phyloP scores from a whole-genome alignment of 2,888 invertebrate genomes.

The Notodonta dromedarius region DNA sequence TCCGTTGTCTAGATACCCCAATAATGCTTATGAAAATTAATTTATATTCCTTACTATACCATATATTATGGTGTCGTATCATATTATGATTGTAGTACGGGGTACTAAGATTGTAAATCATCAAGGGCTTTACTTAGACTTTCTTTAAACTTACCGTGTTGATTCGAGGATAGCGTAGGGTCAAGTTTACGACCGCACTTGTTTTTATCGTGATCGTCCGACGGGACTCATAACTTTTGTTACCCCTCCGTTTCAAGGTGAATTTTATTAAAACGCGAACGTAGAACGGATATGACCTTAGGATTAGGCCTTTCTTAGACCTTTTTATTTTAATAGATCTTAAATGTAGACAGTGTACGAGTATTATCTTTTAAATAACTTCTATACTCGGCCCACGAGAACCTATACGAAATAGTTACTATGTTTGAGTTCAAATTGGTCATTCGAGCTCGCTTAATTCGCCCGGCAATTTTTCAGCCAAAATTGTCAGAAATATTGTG shows the following conservation, averaged over 20 bases:
- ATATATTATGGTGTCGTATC: too few relatives aligned
- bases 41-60: too few relatives aligned
- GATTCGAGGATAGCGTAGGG: conserved; percentile 74
- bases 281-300: conserved; percentile 46
- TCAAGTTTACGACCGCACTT: conserved; percentile 74
- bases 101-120: background rate
- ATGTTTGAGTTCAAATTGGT: too few relatives aligned
- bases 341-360: background rate
- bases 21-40: too few relatives aligned
- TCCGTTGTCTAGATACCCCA: too few relatives aligned
- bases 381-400: too few relatives aligned
- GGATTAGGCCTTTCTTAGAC: background rate
- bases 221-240: conserved; percentile 65
- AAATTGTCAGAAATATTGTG: too few relatives aligned
- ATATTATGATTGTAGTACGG: too few relatives aligned
- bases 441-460: too few relatives aligned
- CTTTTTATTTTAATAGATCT: background rate
- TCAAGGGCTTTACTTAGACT: background rate
- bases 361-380: too few relatives aligned
- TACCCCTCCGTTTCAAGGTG: conserved; percentile 63
- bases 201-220: conserved; percentile 78
- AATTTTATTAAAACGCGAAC: conserved; percentile 72
- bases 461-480: too few relatives aligned
- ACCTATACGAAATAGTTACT: too few relatives aligned
- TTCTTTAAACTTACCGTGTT: conserved; percentile 58